Base-by-base conservation (phyloP, 2,888 invertebrate species). In the Amphimallon solstitiale region DNA sequence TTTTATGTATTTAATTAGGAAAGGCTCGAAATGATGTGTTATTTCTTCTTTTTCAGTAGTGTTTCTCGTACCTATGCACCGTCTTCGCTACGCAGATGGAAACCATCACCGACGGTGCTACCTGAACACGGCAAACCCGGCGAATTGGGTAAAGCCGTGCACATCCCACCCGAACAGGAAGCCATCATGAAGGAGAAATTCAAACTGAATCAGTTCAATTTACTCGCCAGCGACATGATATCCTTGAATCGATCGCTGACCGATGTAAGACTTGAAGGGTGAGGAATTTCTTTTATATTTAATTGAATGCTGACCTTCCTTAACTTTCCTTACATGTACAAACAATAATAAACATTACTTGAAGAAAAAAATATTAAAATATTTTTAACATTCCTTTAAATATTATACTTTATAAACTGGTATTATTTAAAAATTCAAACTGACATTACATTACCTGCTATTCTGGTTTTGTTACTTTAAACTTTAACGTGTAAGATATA, bases 121-220 rank as follows among this genome's bases (percentile, higher is more conserved):
- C 91, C 92, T 68, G 83, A 84, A 49, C 85, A 85, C 46, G 90
- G 91, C 1, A 87, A 86, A 67, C 94, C 95, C 29, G 99, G 99
- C 43, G 98, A 98, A 85, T 86, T 92, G 87, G 98, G 98, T 75
- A 89, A 89, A 79, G 90, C 96, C n/a, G 98, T 99, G 14, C 90
- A 90, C 76, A 92, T 98, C 78, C 92, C 95, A 15, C 84, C 90
- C 17, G 92, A 94, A 62, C 90, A 94, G 80, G 94, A 97, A 79
- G 90, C 91, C 66, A 82, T 93, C 64, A 94, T 97, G 88, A 91
- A 96, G 83, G 96, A 97, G 77, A 93, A 95, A 81, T 99, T 99
- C 84, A 95, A 97, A 82, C 89, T 98, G 78, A 99, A 99, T 85
- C 98, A 99, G 86, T 99, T 99, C 85, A 99, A 99, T 85, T 86